phyloP scores from a whole-genome alignment of 2,888 invertebrate genomes.

The Epistrophella euchroma region DNA sequence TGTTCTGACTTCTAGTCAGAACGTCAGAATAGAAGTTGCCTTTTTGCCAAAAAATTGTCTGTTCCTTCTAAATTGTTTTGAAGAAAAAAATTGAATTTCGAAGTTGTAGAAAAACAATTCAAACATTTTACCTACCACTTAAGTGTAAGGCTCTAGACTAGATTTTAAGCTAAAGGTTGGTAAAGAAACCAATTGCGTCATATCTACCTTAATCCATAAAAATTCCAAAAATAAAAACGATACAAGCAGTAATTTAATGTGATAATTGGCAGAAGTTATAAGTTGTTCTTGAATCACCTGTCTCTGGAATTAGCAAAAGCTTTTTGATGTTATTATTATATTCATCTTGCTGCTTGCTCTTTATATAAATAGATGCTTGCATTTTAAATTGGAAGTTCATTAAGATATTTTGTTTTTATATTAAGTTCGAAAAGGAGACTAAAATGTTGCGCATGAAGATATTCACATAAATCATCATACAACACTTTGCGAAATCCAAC shows the following conservation, averaged over 20 bases:
- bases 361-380: not conserved
- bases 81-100: constrained; percentile 7
- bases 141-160: not conserved
- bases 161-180: constrained; percentile 49
- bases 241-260: not conserved
- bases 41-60: constrained; percentile 37
- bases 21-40: constrained; percentile 39
- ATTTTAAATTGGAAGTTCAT: not conserved
- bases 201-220: constrained; percentile 10
- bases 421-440: constrained; percentile 11
- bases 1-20: constrained; percentile 16
- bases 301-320: constrained; percentile 6
- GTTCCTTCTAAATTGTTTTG: constrained; percentile 30
- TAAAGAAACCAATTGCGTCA: constrained; percentile 55
- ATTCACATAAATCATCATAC: constrained; percentile 51
- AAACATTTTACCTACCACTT: not conserved
- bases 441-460: constrained; percentile 67
- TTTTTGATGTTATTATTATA: not conserved
- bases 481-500: constrained; percentile 3
- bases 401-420: not conserved
- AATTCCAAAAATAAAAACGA: not conserved
- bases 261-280: constrained; percentile 39
- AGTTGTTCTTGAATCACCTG: constrained; percentile 15
- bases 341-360: not conserved
- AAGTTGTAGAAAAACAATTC: constrained; percentile 4